Evolutionary conservation across 2,888 invertebrate genomes (phyloP).

Genomic region (Aleiodes leptofemur): DNA sequence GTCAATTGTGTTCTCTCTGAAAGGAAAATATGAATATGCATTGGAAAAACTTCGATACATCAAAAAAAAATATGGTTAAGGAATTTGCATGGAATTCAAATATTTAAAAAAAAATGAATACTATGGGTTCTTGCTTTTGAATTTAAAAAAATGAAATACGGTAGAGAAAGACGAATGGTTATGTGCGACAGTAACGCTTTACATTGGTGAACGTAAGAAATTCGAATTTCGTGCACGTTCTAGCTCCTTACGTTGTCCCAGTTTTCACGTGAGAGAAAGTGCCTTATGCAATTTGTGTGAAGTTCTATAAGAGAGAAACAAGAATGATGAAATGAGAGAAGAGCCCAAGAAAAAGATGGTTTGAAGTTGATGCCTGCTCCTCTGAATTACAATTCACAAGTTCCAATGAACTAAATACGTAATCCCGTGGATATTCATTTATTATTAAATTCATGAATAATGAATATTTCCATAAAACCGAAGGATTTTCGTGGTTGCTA

Average conservation of each 20-base stretch:
- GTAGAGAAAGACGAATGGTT: neutral
- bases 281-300: conserved; percentile 54
- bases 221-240: conserved; percentile 56
- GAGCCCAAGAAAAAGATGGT: conserved; percentile 6
- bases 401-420: neutral
- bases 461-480: neutral
- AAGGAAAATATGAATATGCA: too few relatives aligned
- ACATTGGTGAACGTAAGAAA: conserved; percentile 42
- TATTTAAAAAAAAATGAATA: too few relatives aligned
- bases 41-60: too few relatives aligned
- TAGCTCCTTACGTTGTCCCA: conserved; percentile 52
- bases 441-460: neutral
- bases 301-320: conserved; percentile 22
- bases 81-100: too few relatives aligned
- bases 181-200: conserved; percentile 44
- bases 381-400: conserved; percentile 15
- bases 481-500: neutral
- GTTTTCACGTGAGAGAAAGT: conserved; percentile 54
- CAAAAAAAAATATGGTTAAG: too few relatives aligned
- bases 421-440: too few relatives aligned
- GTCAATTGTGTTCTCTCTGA: too few relatives aligned
- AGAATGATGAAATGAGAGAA: conserved; percentile 40
- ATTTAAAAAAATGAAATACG: neutral
- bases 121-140: too few relatives aligned
- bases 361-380: conserved; percentile 15